Evolutionary conservation across 2,797 vertebrate species (phyloP), one percentile per base, ranked within the genome.

Genomic region (Linurgus olivaceus): DNA sequence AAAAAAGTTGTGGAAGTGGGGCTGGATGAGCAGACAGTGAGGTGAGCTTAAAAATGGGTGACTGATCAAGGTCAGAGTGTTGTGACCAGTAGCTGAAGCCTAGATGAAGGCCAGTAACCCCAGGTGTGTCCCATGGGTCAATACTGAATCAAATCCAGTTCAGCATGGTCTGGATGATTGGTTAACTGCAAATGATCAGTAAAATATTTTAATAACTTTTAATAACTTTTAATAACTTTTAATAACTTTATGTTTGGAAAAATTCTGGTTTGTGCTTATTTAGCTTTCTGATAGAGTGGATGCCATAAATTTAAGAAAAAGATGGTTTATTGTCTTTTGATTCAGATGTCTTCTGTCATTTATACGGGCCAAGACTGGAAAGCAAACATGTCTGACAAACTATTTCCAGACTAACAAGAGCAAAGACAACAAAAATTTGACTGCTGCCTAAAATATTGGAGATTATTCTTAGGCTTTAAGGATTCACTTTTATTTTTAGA

Each of bases 331-430:
- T 94, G 26, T 62, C 48, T 94, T 93, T 84, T 73, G 51, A 91
- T 96, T 92, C 77, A 81, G 82, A 88, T 96, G 72, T 92, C 85
- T 95, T 91, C 83, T 97, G 74, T 94, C 83, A 94, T 92, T 96
- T 96, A 77, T 91, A 90, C 89, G 85, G 72, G 35, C 63, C 68
- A 70, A 86, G 63, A 86, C 38, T 40, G 48, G 81, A 94, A 93
- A 91, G 66, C 50, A 90, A 91, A 85, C 13, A 29, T 95, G 91
- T 86, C 75, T 96, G 84, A 93, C 65, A 95, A 96, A 90, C 80
- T 86, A 57, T 92, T 96, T 96, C 59, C 87, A 96, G 95, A 92
- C 61, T 93, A 87, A 72, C 45, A 82, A 91, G 86, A 94, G 52
- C 59, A 95, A 88, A 93, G 70, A 72, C 28, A 55, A 24, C 17